These are phyloP conservation scores for Drosophila leonis DNA, from an alignment of 2,888 invertebrate genomes.

Conservation along the genomic window DNA sequence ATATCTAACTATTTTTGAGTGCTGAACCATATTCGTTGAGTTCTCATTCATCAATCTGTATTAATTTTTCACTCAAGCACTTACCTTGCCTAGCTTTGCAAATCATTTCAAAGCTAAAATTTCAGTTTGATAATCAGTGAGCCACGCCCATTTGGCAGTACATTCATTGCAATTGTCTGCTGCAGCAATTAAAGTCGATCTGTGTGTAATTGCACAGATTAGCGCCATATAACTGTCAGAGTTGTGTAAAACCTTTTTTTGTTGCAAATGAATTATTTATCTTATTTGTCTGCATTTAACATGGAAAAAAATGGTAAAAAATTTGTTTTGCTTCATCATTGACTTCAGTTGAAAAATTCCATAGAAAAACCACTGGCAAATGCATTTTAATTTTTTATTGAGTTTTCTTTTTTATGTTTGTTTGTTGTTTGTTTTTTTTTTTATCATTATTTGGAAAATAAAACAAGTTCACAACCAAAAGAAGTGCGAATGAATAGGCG, in stretches of 20 bases:
- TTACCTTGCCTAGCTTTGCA: not conserved
- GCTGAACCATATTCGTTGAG: too few relatives aligned
- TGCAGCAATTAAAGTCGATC: slow-evolving; percentile 31
- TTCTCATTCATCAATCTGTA: too few relatives aligned
- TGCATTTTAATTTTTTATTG: slow-evolving; percentile 45
- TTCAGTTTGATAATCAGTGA: not conserved
- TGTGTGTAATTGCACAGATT: slow-evolving; percentile 62
- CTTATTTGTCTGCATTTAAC: slow-evolving; percentile 36
- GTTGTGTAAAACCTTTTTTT: not conserved
- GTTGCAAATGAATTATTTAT: slow-evolving; percentile 59
- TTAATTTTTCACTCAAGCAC: too few relatives aligned
- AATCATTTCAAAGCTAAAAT: not conserved
- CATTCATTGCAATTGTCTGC: slow-evolving; percentile 33
- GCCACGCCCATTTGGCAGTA: slow-evolving; percentile 4
- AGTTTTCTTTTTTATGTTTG: slow-evolving; percentile 30
- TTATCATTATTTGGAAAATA: slow-evolving; percentile 45
- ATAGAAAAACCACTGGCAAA: slow-evolving; percentile 32
- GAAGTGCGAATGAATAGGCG: slow-evolving; percentile 73
- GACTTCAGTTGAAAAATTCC: slow-evolving; percentile 36
- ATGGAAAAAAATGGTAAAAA: slow-evolving; percentile 28
- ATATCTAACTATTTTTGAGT: too few relatives aligned
- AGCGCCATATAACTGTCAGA: slow-evolving; percentile 31
- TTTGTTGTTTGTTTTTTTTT: slow-evolving; percentile 24
- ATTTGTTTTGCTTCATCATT: slow-evolving; percentile 12
- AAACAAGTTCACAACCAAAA: slow-evolving; percentile 72